phyloP scores from a whole-genome alignment of 1,140 invertebrate genomes.

The Mercenaria mercenaria region DNA sequence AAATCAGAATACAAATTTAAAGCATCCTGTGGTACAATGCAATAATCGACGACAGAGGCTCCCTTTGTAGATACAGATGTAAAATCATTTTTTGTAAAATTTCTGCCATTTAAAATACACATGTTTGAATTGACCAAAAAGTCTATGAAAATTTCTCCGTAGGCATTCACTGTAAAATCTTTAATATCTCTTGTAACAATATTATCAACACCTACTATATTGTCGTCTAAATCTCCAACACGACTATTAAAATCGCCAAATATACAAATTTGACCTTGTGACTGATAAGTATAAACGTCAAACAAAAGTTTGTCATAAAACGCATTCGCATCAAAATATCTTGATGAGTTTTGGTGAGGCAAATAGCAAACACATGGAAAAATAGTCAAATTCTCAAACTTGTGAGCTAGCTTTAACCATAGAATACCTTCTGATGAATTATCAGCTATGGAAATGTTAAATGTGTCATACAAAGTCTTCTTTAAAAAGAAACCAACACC shows the following conservation, averaged over 20 bases:
- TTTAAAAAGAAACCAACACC: too few relatives aligned
- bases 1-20: background rate
- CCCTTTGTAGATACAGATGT: background rate
- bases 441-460: background rate
- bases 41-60: background rate
- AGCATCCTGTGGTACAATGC: background rate
- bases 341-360: too few relatives aligned
- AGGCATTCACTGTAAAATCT: background rate
- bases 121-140: background rate
- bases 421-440: too few relatives aligned
- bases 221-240: background rate
- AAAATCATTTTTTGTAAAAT: background rate
- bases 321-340: too few relatives aligned
- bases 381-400: too few relatives aligned
- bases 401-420: too few relatives aligned
- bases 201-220: background rate
- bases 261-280: background rate
- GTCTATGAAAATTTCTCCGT: background rate
- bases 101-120: constrained; percentile 14
- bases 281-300: too few relatives aligned
- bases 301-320: too few relatives aligned
- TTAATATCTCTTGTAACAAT: background rate
- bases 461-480: background rate
- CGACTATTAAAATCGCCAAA: background rate
- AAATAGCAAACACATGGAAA: too few relatives aligned